Evolutionary conservation across 35 echinoderm and acorn worm species (phyloP).

Genomic region (Ptychodera flava): DNA sequence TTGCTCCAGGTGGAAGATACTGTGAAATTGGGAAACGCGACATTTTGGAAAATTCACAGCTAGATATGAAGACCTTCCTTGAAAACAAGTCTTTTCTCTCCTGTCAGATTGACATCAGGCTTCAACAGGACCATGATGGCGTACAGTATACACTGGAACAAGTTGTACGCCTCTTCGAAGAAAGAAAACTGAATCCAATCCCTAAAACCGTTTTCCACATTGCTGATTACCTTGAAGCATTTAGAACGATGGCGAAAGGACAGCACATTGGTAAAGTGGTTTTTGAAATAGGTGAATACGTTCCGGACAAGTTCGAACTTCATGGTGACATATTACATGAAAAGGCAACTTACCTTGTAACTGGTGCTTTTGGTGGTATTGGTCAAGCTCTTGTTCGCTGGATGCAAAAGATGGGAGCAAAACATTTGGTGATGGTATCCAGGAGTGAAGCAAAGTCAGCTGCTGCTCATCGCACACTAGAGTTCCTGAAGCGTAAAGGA

Average conservation of each 20-base stretch:
- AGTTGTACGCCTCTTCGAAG: slow-evolving; percentile 20
- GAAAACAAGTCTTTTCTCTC: slow-evolving; percentile 49
- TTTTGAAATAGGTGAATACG: too few relatives aligned
- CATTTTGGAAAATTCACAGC: slow-evolving; percentile 29
- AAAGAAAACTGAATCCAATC: slow-evolving; percentile 32
- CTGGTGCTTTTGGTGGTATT: slow-evolving; percentile 53
- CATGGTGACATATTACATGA: too few relatives aligned
- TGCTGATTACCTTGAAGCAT: slow-evolving; percentile 28
- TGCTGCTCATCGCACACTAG: too few relatives aligned
- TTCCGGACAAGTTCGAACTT: slow-evolving; percentile 67
- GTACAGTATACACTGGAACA: slow-evolving; percentile 22
- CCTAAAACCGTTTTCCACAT: slow-evolving; percentile 14
- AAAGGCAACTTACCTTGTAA: too few relatives aligned
- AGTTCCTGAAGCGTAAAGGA: too few relatives aligned
- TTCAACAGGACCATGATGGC: slow-evolving; percentile 22
- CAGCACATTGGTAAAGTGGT: too few relatives aligned
- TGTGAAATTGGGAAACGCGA: slow-evolving; percentile 50
- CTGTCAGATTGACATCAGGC: slow-evolving; percentile 49
- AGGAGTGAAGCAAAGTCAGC: too few relatives aligned
- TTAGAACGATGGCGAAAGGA: slow-evolving; percentile 22
- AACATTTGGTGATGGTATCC: too few relatives aligned
- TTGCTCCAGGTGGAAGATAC: slow-evolving; percentile 46
- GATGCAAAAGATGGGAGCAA: too few relatives aligned
- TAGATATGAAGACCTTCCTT: slow-evolving; percentile 35
- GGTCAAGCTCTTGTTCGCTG: slow-evolving; percentile 63